phyloP scores from a whole-genome alignment of 2,113 vertebrate genomes.

The Rhipidura dahli region DNA sequence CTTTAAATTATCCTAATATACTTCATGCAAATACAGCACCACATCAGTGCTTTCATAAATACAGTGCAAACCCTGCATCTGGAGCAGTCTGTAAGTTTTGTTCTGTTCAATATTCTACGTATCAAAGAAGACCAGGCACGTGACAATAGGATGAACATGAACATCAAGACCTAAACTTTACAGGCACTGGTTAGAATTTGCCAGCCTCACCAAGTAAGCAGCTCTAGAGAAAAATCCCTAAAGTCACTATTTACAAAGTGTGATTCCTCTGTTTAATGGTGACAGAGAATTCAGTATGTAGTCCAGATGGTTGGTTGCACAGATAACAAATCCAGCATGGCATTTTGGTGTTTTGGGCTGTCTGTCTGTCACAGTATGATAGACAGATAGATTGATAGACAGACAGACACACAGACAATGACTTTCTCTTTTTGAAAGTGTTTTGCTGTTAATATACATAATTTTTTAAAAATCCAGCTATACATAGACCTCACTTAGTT shows the following conservation, averaged over 20 bases:
- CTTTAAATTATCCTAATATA: not conserved
- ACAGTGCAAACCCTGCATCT: not conserved
- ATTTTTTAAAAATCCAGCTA: not conserved
- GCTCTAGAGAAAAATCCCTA: not conserved
- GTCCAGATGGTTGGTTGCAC: not conserved
- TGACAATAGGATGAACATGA: not conserved
- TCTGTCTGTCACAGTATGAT: not conserved
- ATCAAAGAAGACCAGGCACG: not conserved
- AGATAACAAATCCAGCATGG: constrained; percentile 10
- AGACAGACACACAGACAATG: not conserved
- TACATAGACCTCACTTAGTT: not conserved
- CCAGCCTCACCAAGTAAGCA: not conserved
- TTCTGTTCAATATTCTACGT: not conserved
- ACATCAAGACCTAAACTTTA: not conserved
- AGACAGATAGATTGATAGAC: not conserved
- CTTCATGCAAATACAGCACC: not conserved
- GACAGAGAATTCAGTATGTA: constrained; percentile 28
- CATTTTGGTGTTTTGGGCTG: constrained; percentile 3
- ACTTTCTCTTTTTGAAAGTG: not conserved
- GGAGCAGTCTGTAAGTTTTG: not conserved
- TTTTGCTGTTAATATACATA: not conserved
- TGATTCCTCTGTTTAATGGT: constrained; percentile 45
- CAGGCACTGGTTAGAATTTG: not conserved
- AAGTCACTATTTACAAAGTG: constrained; percentile 28
- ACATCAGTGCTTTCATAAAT: not conserved